Evolutionary conservation across 2,797 vertebrate species (phyloP).

Genomic region (Syngnathus rostellatus): DNA sequence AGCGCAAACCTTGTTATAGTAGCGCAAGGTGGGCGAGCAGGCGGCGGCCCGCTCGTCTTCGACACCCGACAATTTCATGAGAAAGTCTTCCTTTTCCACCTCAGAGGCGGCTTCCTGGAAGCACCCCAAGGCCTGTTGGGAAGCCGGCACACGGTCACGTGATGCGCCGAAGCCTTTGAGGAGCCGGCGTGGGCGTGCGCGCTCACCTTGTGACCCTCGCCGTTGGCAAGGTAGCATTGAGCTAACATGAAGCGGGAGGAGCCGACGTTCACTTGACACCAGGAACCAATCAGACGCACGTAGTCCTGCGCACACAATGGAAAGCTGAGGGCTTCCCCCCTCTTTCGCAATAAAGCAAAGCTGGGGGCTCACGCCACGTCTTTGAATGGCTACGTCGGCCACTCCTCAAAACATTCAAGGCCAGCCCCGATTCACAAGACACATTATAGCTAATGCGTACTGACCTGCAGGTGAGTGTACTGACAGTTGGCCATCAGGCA

Average conservation of each 20-base stretch:
- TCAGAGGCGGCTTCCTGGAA: conserved; percentile 84
- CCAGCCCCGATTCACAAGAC: no score
- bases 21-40: conserved; percentile 73
- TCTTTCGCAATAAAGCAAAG: not conserved
- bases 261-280: conserved; percentile 91
- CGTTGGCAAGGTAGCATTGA: conserved; percentile 84
- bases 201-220: conserved; percentile 88
- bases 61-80: conserved; percentile 73
- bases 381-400: no score
- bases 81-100: conserved; percentile 89
- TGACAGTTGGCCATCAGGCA: conserved; percentile 93
- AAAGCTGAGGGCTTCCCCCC: no score
- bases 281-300: conserved; percentile 79
- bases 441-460: conserved; percentile 10
- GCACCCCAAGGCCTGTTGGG: conserved; percentile 79
- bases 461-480: conserved; percentile 89
- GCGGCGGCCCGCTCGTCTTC: conserved; percentile 73
- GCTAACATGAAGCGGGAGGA: conserved; percentile 90
- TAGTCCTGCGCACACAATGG: conserved; percentile 71
- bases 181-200: not conserved
- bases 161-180: not conserved
- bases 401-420: no score
- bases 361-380: no score
- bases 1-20: conserved; percentile 81
- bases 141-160: not conserved